These are phyloP conservation scores for Calliopsis andreniformis DNA, from an alignment of 1,140 invertebrate genomes.

Conservation along the genomic window DNA sequence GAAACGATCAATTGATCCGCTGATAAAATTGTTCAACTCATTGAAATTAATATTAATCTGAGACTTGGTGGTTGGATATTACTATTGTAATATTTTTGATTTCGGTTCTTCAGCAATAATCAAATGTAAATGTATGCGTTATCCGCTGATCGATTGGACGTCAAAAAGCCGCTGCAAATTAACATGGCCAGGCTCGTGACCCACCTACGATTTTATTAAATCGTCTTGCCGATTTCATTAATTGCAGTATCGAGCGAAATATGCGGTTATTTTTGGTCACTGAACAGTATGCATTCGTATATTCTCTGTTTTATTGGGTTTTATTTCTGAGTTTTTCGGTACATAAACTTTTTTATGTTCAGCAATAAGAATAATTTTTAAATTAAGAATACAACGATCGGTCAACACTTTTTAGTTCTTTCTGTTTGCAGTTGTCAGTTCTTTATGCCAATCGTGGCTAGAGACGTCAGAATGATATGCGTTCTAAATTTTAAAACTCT, in stretches of 20 bases:
- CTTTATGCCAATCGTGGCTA: neutral
- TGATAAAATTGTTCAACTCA: neutral
- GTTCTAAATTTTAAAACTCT: slow-evolving; percentile 36
- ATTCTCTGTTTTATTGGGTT: no score
- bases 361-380: neutral
- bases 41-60: neutral
- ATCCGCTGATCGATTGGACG: neutral
- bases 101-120: neutral
- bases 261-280: no score
- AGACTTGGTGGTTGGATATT: neutral
- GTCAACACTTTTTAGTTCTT: no score
- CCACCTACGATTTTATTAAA: neutral
- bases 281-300: no score
- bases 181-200: neutral
- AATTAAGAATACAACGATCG: neutral
- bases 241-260: neutral
- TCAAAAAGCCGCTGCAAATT: neutral
- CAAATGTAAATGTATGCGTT: neutral
- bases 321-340: no score
- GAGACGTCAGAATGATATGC: slow-evolving; percentile 1
- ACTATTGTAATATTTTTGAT: neutral
- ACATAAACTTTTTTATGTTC: no score
- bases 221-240: neutral
- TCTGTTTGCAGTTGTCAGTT: neutral
- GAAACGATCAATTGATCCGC: neutral